Evolutionary conservation across 2,113 vertebrate genomes (phyloP).

Genomic region (Butorides virescens): DNA sequence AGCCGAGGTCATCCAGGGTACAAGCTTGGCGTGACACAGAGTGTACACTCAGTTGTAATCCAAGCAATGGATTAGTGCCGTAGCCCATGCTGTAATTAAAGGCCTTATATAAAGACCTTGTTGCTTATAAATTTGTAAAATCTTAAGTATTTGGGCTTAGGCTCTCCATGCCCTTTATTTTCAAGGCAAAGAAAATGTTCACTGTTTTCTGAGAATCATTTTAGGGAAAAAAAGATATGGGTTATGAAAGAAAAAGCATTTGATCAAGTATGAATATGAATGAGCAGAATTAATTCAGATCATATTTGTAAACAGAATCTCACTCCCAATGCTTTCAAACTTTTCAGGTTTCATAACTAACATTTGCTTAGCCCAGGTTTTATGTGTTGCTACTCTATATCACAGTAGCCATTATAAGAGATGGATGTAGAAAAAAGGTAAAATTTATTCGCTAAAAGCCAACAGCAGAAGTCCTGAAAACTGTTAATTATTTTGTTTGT

Average conservation of each 20-base stretch:
- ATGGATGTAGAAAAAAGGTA: background rate
- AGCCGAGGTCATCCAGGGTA: background rate
- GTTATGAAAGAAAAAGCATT: background rate
- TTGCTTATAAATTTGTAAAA: background rate
- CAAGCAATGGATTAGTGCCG: background rate
- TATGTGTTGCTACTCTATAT: background rate
- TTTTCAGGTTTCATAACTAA: background rate
- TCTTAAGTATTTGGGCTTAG: background rate
- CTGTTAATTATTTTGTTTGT: no score
- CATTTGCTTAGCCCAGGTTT: background rate
- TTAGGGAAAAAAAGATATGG: background rate
- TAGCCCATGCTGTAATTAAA: background rate
- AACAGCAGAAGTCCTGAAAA: background rate
- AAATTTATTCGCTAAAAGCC: background rate
- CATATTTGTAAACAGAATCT: background rate
- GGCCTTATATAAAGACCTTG: background rate
- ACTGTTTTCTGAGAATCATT: background rate
- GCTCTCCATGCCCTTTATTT: background rate
- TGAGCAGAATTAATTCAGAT: background rate
- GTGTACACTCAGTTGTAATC: background rate
- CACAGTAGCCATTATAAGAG: background rate
- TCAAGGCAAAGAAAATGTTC: background rate
- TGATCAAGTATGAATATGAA: background rate
- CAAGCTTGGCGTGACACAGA: background rate
- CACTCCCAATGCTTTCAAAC: background rate